These are phyloP conservation scores for Patiria miniata DNA, from an alignment of 35 echinoderm and acorn worm genomes.

Conservation along the genomic window DNA sequence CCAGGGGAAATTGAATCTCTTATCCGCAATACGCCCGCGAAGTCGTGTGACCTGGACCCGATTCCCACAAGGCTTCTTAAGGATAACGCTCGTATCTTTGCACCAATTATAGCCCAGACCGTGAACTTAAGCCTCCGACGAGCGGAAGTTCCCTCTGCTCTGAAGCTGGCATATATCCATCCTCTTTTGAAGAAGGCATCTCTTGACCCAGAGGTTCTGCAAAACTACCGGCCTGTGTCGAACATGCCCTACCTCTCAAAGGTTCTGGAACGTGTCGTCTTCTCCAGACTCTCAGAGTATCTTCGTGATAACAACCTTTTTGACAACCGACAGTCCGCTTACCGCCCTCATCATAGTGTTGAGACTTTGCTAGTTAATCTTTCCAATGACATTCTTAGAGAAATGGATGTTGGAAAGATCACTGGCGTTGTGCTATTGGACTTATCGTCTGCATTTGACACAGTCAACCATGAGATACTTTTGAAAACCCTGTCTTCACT, in stretches of 20 bases:
- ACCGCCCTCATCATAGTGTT: constrained; percentile 7
- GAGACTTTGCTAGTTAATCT: constrained; percentile 31
- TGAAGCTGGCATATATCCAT: neutral
- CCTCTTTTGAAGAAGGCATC: neutral
- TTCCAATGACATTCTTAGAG: constrained; percentile 20
- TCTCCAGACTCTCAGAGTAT: neutral
- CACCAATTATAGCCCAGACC: neutral
- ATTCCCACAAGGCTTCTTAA: too few relatives aligned
- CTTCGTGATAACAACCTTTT: neutral
- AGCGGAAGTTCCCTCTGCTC: neutral
- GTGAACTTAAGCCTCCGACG: neutral
- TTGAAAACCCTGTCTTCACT: neutral
- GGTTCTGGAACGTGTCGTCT: neutral
- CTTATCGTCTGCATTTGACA: neutral
- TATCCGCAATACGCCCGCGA: neutral
- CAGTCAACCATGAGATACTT: too few relatives aligned
- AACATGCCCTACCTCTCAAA: neutral
- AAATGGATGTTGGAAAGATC: neutral
- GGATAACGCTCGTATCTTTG: neutral
- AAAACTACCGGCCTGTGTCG: neutral
- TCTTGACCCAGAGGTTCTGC: neutral
- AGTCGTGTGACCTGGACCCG: neutral
- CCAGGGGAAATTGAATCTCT: neutral
- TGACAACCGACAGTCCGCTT: neutral
- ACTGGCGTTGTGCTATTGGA: neutral